Percentiles rank a stretch among this genome's conserved stretches.
Conservation (phyloP, 1,140 invertebrate genomes). For the Telenomus remus region DNA sequence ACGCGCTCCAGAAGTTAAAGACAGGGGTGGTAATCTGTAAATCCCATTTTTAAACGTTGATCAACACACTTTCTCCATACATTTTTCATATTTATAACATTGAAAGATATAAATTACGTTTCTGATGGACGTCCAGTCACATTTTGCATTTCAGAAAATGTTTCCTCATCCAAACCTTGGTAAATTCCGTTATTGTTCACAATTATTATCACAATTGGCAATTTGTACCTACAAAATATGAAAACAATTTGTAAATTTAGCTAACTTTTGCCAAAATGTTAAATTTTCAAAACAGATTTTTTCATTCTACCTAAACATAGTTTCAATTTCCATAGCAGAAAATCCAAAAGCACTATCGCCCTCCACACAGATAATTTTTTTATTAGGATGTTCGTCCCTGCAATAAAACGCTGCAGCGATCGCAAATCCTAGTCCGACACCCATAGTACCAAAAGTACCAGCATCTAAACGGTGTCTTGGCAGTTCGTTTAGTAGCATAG, state of each 20-base stretch:
- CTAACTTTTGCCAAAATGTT: too few relatives aligned
- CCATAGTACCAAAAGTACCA: conserved; percentile 98
- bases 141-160: conserved; percentile 82
- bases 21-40: conserved; percentile 86
- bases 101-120: conserved; percentile 75
- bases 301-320: conserved; percentile 84
- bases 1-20: conserved; percentile 83
- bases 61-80: too few relatives aligned
- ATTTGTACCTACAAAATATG: conserved; percentile 83
- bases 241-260: too few relatives aligned
- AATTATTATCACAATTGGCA: conserved; percentile 93
- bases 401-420: conserved; percentile 94
- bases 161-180: conserved; percentile 86
- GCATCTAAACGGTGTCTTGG: conserved; percentile 91
- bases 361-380: conserved; percentile 91
- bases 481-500: conserved; percentile 87
- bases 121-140: conserved; percentile 78
- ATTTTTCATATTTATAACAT: conserved; percentile 35
- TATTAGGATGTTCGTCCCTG: conserved; percentile 85
- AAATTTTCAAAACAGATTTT: too few relatives aligned
- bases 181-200: conserved; percentile 98
- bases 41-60: conserved; percentile 7
- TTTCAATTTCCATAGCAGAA: conserved; percentile 98
- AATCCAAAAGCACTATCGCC: conserved; percentile 98
- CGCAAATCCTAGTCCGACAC: conserved; percentile 94